A percentile compares a stretch with the other conserved stretches of the same genome.
Conservation (phyloP, 2,888 invertebrate genomes). For the Andrena flavipes region DNA sequence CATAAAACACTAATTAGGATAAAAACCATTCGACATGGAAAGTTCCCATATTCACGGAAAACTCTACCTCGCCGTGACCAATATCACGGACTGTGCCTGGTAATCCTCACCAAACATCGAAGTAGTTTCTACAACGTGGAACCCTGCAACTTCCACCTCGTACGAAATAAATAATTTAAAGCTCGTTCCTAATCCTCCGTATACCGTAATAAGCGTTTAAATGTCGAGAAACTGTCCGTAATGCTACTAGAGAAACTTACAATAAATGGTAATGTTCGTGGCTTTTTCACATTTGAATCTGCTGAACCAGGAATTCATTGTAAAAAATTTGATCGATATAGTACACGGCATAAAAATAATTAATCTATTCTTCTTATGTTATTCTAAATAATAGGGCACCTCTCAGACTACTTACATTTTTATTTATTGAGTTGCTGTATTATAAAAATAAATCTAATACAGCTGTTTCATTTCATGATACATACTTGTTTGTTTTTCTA, state of each 20-base stretch:
- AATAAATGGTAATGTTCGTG: background rate
- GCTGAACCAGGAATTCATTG: too few relatives aligned
- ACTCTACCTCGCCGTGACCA: constrained; percentile 16
- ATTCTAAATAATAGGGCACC: too few relatives aligned
- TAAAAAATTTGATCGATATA: too few relatives aligned
- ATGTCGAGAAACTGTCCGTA: background rate
- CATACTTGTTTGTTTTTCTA: too few relatives aligned
- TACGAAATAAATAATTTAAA: constrained; percentile 12
- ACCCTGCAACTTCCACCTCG: background rate
- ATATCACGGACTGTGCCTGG: constrained; percentile 8
- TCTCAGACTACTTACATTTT: background rate
- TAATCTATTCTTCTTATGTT: too few relatives aligned
- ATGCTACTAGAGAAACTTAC: background rate
- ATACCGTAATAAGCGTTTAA: background rate
- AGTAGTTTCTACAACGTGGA: constrained; percentile 1
- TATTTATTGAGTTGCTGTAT: too few relatives aligned
- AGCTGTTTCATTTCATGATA: too few relatives aligned
- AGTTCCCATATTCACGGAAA: constrained; percentile 30
- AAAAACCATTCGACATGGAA: constrained; percentile 51
- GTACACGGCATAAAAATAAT: too few relatives aligned
- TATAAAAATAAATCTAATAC: too few relatives aligned
- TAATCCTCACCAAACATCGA: constrained; percentile 20
- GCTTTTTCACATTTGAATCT: too few relatives aligned
- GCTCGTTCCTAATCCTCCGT: background rate
- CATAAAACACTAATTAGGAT: constrained; percentile 55